A percentile compares a stretch with the other conserved stretches of the same genome.
These are phyloP conservation scores for Labrus mixtus DNA, from an alignment of 2,113 vertebrate species.

Conservation along the genomic window DNA sequence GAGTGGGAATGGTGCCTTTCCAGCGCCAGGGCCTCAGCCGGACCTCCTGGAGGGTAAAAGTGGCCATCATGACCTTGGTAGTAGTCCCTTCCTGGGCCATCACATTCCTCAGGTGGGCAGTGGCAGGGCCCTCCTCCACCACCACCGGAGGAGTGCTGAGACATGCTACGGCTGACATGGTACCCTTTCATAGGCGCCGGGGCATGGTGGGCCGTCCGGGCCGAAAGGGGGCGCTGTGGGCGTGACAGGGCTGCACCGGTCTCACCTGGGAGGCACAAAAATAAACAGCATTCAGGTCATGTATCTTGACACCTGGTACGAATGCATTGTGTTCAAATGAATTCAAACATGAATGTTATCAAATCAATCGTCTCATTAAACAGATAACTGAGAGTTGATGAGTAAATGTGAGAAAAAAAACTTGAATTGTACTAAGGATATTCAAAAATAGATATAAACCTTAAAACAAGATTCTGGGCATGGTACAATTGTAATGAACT, in stretches of 20 bases:
- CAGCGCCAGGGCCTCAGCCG: slow-evolving; percentile 89
- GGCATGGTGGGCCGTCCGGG: slow-evolving; percentile 87
- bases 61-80: slow-evolving; percentile 90
- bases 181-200: slow-evolving; percentile 94
- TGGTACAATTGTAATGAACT: background rate
- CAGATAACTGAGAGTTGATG: background rate
- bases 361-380: slow-evolving; percentile 25
- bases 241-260: slow-evolving; percentile 84
- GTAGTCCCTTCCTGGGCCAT: slow-evolving; percentile 85
- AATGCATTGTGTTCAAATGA: background rate
- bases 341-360: slow-evolving; percentile 7
- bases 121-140: slow-evolving; percentile 86
- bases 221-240: slow-evolving; percentile 87
- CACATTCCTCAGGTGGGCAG: slow-evolving; percentile 90
- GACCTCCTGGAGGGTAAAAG: slow-evolving; percentile 86
- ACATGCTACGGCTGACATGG: slow-evolving; percentile 96
- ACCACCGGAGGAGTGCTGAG: slow-evolving; percentile 86
- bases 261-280: slow-evolving; percentile 77
- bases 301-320: background rate
- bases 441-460: background rate
- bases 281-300: background rate
- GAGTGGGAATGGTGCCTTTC: slow-evolving; percentile 79
- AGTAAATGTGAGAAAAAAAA: background rate
- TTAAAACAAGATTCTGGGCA: background rate
- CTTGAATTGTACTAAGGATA: background rate